Conservation (phyloP, 2,888 invertebrate species). For the Steinernema carpocapsae region DNA sequence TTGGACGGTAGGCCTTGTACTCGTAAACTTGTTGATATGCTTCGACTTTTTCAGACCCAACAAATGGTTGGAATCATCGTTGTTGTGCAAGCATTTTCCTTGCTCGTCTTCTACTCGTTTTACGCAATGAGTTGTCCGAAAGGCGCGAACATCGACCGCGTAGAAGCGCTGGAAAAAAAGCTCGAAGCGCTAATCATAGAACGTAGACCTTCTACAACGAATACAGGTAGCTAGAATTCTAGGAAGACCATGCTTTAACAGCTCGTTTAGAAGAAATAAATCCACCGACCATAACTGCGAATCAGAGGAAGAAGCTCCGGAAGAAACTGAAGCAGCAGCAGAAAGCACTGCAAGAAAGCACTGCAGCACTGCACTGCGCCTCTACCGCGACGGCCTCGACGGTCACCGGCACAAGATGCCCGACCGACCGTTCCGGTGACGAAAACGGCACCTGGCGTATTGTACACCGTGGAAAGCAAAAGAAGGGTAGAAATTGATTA, state of each 20-base stretch:
- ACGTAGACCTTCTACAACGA: not conserved
- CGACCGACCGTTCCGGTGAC: not conserved
- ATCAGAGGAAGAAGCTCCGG: conserved; percentile 10
- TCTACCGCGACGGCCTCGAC: not conserved
- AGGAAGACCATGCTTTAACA: not conserved
- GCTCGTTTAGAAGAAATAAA: not conserved
- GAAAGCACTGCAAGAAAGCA: too few relatives aligned
- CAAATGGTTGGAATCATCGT: conserved; percentile 1
- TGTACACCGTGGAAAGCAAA: not conserved
- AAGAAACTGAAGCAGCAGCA: conserved; percentile 16
- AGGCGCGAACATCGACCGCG: not conserved
- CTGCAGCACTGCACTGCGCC: too few relatives aligned
- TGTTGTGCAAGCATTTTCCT: not conserved
- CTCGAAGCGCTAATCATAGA: not conserved
- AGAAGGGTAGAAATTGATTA: conserved; percentile 3
- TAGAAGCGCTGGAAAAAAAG: not conserved
- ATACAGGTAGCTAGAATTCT: not conserved
- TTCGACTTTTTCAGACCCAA: not conserved
- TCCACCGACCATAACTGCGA: not conserved
- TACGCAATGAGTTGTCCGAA: not conserved
- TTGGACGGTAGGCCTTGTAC: not conserved
- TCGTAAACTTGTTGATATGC: not conserved
- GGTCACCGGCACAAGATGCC: not conserved
- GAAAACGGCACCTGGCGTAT: not conserved
- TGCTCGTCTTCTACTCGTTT: conserved; percentile 17